Percentiles rank a stretch among this genome's conserved stretches.
Conservation (phyloP, 1,140 invertebrate genomes). For the Drosophila tropicalis region DNA sequence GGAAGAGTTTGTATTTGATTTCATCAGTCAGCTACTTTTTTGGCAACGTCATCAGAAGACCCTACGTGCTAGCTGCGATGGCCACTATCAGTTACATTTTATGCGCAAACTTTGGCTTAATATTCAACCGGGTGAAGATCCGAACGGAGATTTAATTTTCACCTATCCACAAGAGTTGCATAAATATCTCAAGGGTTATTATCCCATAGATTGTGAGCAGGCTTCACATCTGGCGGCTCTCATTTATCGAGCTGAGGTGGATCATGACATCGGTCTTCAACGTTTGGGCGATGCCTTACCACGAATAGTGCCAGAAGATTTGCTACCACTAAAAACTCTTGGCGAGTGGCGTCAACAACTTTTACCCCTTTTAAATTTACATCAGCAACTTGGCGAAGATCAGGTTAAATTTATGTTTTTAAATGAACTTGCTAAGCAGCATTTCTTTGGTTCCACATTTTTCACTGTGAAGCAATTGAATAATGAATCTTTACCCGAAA, state of each 20-base stretch:
- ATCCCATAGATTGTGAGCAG: slow-evolving; percentile 92
- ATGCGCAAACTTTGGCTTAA: slow-evolving; percentile 99
- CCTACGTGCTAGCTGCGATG: slow-evolving; percentile 85
- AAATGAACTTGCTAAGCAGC: slow-evolving; percentile 91
- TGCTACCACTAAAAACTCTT: slow-evolving; percentile 88
- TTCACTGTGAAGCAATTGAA: slow-evolving; percentile 97
- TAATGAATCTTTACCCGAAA: slow-evolving; percentile 92
- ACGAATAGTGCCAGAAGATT: slow-evolving; percentile 92
- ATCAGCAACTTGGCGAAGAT: slow-evolving; percentile 85
- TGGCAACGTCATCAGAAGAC: slow-evolving; percentile 93
- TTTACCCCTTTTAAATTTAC: slow-evolving; percentile 83
- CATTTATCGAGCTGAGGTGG: slow-evolving; percentile 87
- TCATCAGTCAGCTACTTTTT: slow-evolving; percentile 93
- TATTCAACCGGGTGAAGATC: slow-evolving; percentile 92
- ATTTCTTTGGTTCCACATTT: slow-evolving; percentile 97
- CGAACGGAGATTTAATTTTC: slow-evolving; percentile 96
- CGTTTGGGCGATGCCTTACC: slow-evolving; percentile 87
- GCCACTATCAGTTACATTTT: slow-evolving; percentile 95
- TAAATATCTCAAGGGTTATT: slow-evolving; percentile 95
- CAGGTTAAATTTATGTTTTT: slow-evolving; percentile 94
- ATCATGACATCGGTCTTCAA: slow-evolving; percentile 86
- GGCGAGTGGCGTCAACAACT: slow-evolving; percentile 94
- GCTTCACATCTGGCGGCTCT: slow-evolving; percentile 91
- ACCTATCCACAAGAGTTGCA: slow-evolving; percentile 97
- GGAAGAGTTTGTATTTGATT: slow-evolving; percentile 97